phyloP scores from a whole-genome alignment of 2,888 invertebrate species.

The Pseudolycoriella hygida region DNA sequence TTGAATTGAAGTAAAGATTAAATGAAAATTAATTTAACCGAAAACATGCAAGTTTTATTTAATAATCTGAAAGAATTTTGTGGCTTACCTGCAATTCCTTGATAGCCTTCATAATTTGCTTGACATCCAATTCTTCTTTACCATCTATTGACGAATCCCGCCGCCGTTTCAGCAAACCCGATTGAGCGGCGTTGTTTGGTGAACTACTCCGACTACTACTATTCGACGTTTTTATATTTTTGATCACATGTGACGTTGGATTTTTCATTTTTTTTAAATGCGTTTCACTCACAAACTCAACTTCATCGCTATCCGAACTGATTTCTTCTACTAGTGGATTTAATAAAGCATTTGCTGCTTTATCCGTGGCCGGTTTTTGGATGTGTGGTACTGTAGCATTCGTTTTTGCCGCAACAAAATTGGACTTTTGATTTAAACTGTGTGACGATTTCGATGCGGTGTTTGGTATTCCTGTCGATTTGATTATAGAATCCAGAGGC shows the following conservation, averaged over 20 bases:
- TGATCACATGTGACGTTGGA: background rate
- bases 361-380: no score
- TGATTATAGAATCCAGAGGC: no score
- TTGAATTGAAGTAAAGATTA: no score
- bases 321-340: background rate
- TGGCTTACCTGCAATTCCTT: slow-evolving; percentile 26
- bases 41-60: background rate
- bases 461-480: no score
- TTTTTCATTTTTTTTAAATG: background rate
- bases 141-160: background rate
- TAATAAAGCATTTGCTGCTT: no score
- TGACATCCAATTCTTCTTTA: slow-evolving; percentile 22
- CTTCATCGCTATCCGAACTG: slow-evolving; percentile 23
- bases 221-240: background rate
- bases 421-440: no score
- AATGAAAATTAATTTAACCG: no score
- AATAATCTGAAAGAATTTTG: no score
- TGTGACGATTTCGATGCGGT: no score
- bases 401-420: no score
- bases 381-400: no score
- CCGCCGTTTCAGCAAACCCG: background rate
- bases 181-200: background rate
- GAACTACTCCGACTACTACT: background rate
- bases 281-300: slow-evolving; percentile 24
- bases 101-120: slow-evolving; percentile 31